Evolutionary conservation across 2,113 vertebrate species (phyloP).

Genomic region (Perca fluviatilis): DNA sequence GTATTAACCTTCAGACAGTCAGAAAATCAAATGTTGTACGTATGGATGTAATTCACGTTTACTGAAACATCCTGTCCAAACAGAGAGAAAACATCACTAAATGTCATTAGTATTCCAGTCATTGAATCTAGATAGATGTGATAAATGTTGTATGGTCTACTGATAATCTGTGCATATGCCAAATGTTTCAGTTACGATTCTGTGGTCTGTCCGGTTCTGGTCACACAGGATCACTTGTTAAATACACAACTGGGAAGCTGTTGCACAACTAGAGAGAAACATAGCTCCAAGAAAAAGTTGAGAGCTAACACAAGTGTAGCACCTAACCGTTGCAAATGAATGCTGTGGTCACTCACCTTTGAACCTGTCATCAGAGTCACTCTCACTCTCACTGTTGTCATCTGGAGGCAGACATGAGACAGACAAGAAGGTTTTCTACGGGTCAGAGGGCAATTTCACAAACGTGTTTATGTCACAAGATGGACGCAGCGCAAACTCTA

Average conservation of each 20-base stretch:
- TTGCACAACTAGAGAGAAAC: conserved; percentile 24
- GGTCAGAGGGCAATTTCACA: conserved; percentile 60
- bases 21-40: not conserved
- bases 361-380: conserved; percentile 98
- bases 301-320: not conserved
- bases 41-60: not conserved
- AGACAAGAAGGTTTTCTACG: conserved; percentile 49
- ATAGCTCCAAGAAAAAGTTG: not conserved
- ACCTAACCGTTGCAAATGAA: conserved; percentile 15
- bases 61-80: conserved; percentile 2
- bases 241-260: conserved; percentile 21
- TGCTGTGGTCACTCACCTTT: conserved; percentile 90
- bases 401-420: conserved; percentile 87
- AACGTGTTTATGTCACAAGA: conserved; percentile 47
- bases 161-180: conserved; percentile 17
- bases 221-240: not conserved
- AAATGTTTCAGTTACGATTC: conserved; percentile 25
- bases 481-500: conserved; percentile 18
- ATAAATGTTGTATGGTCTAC: conserved; percentile 17
- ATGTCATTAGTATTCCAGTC: conserved; percentile 3
- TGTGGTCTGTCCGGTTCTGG: not conserved
- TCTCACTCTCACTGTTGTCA: conserved; percentile 99
- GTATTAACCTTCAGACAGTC: not conserved
- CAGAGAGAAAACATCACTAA: not conserved
- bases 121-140: not conserved